Conservation (phyloP, 2,797 vertebrate genomes). For the Labeo calbasu region DNA sequence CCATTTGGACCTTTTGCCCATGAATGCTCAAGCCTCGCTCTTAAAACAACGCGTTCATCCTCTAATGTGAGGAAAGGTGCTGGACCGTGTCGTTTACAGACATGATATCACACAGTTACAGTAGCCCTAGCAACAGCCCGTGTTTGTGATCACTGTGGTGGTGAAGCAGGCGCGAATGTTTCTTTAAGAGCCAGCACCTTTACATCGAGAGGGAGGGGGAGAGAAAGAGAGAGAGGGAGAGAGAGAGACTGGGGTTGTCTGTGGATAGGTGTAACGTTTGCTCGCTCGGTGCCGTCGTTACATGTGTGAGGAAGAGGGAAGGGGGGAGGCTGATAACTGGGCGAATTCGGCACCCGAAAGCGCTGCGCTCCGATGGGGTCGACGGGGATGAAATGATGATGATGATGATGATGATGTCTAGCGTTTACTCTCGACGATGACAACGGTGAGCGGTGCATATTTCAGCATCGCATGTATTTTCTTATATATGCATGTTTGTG, state of each 20-base stretch:
- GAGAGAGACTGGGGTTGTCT: constrained; percentile 47
- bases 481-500: constrained; percentile 50
- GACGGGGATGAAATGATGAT: constrained; percentile 59
- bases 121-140: constrained; percentile 35
- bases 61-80: background rate
- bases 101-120: background rate
- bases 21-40: background rate
- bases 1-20: background rate
- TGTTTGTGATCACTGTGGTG: constrained; percentile 25
- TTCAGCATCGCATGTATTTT: constrained; percentile 56
- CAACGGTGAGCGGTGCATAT: constrained; percentile 72
- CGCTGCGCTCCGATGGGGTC: constrained; percentile 70
- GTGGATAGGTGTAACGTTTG: constrained; percentile 66
- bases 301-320: constrained; percentile 68
- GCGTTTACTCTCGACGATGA: constrained; percentile 68
- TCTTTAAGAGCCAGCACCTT: constrained; percentile 74
- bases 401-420: constrained; percentile 47
- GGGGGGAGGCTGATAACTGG: constrained; percentile 73
- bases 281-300: constrained; percentile 63
- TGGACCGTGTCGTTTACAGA: background rate
- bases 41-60: background rate
- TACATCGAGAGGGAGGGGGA: constrained; percentile 46
- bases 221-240: constrained; percentile 45
- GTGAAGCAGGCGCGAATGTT: constrained; percentile 50
- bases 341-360: constrained; percentile 71